Evolutionary conservation across 2,797 vertebrate genomes (phyloP), one percentile per base, ranked within the genome.

Genomic region (Halcyon leucocephala): DNA sequence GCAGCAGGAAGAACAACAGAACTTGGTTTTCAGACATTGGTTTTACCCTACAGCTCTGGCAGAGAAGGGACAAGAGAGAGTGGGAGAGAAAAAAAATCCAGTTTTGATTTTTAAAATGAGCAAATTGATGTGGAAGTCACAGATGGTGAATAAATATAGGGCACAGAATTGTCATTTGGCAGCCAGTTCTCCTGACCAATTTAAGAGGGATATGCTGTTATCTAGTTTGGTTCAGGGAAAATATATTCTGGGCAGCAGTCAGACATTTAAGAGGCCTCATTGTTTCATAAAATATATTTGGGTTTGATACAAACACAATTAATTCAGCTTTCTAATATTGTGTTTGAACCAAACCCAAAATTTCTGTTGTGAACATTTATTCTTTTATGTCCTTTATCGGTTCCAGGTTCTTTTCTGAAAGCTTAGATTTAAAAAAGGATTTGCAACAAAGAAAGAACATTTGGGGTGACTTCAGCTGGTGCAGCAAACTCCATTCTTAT

Each of bases 271-370:
- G 81, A 93, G 93, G 61, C 86, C 76, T 96, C 90, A 95, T 97
- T 97, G 94, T 95, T 95, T 88, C 70, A 83, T 94, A 92, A 94
- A 97, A 92, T 97, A 81, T 94, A 96, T 97, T 97, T 94, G 94
- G 92, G 95, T 91, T 96, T 97, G 86, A 90, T 89, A 82, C 90
- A 95, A 95, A 96, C 86, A 93, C 60, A 94, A 95, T 94, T 95
- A 97, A 95, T 95, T 89, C 92, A 24, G 76, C 72, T 78, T 96
- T 90, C 93, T 94, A 96, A 97, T 88, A 95, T 65, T 93, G 81
- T 95, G 62, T 39, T 93, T 96, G 95, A 95, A 92, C 31, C 70
- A 62, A 92, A 70, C 78, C 88, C 95, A 93, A 92, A 93, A 72
- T 84, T 57, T 6, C 8, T 70, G 89, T 49, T 91, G 89, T n/a